phyloP scores from a whole-genome alignment of 2,797 vertebrate species.

The Diplodus puntazzo region DNA sequence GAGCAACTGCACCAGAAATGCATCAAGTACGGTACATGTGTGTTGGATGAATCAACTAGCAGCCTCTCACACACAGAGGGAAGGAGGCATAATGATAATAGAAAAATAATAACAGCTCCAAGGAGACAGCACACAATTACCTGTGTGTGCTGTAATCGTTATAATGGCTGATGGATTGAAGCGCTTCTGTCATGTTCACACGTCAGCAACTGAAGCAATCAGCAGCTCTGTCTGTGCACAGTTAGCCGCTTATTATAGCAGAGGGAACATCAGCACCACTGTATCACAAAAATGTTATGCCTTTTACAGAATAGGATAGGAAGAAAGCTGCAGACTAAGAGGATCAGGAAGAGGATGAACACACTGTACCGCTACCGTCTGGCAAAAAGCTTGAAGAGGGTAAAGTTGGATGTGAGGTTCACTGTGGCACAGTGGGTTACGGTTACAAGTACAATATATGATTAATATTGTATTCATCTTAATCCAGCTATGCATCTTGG shows the following conservation, averaged over 20 bases:
- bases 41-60: background rate
- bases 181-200: constrained; percentile 33
- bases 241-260: constrained; percentile 12
- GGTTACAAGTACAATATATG: too few relatives aligned
- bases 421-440: too few relatives aligned
- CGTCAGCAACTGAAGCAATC: constrained; percentile 39
- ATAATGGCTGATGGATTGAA: constrained; percentile 40
- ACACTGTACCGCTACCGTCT: background rate
- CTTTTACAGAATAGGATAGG: background rate
- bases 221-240: constrained; percentile 16
- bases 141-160: constrained; percentile 26
- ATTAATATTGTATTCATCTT: background rate
- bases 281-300: background rate
- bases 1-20: background rate
- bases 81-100: constrained; percentile 5
- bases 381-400: background rate
- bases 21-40: background rate
- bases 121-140: constrained; percentile 36
- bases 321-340: background rate
- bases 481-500: background rate
- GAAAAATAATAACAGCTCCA: constrained; percentile 23
- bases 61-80: background rate
- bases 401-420: background rate
- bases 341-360: background rate
- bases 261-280: background rate